A percentile compares a stretch with the other conserved stretches of the same genome.
Evolutionary conservation across 2,113 vertebrate genomes (phyloP).

Genomic region (Chascanopsetta lugubris): DNA sequence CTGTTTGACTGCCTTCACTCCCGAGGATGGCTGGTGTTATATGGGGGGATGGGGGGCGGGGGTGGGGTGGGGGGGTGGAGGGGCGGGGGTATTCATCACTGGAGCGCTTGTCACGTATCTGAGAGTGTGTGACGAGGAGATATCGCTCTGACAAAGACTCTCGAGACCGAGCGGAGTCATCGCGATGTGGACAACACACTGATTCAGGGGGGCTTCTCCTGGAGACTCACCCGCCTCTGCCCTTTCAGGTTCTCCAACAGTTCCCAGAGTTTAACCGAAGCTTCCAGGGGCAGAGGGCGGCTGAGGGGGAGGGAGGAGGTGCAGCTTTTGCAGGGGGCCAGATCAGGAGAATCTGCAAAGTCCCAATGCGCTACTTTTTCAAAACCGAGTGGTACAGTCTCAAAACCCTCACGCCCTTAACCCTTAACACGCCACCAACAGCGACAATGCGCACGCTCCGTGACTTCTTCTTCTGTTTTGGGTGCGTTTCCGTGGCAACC

Average conservation of each 20-base stretch:
- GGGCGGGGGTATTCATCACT: constrained; percentile 38
- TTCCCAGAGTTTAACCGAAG: background rate
- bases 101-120: constrained; percentile 24
- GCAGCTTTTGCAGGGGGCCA: too few species aligned
- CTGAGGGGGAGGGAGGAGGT: constrained; percentile 60
- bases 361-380: too few species aligned
- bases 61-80: too few species aligned
- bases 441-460: too few species aligned
- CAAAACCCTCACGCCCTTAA: too few species aligned
- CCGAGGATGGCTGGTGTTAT: constrained; percentile 24
- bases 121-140: constrained; percentile 43
- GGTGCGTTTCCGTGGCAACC: too few species aligned
- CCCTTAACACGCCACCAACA: too few species aligned
- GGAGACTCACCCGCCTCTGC: constrained; percentile 57
- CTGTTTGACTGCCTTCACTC: constrained; percentile 56
- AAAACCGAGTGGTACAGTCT: too few species aligned
- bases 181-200: too few species aligned
- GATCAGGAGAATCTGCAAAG: too few species aligned
- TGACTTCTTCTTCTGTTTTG: too few species aligned
- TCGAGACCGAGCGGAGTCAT: constrained; percentile 34
- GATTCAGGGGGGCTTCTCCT: constrained; percentile 25
- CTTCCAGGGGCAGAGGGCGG: background rate
- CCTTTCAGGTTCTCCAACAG: constrained; percentile 32
- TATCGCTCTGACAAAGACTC: constrained; percentile 7
- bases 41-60: too few species aligned